Evolutionary conservation across 2,888 invertebrate genomes (phyloP).

Genomic region (Dryococelus australis): DNA sequence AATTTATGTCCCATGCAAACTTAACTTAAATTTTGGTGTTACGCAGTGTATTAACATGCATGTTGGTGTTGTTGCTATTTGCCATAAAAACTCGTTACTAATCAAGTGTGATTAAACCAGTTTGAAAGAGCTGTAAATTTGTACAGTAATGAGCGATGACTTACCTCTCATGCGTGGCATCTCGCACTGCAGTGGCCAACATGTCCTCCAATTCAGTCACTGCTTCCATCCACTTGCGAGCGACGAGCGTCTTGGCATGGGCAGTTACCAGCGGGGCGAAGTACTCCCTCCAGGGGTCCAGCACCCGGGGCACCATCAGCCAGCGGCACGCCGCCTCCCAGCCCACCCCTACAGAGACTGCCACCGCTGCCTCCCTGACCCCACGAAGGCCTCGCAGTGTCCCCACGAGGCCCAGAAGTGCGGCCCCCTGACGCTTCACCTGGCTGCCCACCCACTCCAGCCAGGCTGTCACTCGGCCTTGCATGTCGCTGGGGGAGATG

Average conservation of each 20-base stretch:
- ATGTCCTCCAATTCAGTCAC: constrained; percentile 58
- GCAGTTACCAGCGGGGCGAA: constrained; percentile 78
- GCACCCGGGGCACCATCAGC: constrained; percentile 63
- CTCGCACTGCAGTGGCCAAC: constrained; percentile 51
- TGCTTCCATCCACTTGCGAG: constrained; percentile 56
- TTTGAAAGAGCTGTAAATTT: too few species aligned
- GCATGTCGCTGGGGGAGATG: constrained; percentile 55
- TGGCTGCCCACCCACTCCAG: constrained; percentile 67
- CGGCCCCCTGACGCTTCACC: constrained; percentile 65
- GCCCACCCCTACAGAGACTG: constrained; percentile 64
- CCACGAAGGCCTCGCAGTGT: constrained; percentile 76
- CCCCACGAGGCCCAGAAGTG: constrained; percentile 70
- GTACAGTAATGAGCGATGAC: too few species aligned
- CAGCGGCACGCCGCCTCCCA: constrained; percentile 71
- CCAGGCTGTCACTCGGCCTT: constrained; percentile 67
- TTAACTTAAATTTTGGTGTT: too few species aligned
- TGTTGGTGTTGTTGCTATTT: too few species aligned
- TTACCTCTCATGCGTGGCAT: constrained; percentile 30
- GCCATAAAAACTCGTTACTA: too few species aligned
- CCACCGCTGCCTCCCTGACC: constrained; percentile 73
- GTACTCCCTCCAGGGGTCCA: constrained; percentile 75
- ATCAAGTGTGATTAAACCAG: too few species aligned
- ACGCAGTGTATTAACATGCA: too few species aligned
- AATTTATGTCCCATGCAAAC: too few species aligned
- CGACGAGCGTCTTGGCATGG: constrained; percentile 70